These are phyloP conservation scores for Forbesichthys agassizii DNA, from an alignment of 2,113 vertebrate species.

Conservation along the genomic window DNA sequence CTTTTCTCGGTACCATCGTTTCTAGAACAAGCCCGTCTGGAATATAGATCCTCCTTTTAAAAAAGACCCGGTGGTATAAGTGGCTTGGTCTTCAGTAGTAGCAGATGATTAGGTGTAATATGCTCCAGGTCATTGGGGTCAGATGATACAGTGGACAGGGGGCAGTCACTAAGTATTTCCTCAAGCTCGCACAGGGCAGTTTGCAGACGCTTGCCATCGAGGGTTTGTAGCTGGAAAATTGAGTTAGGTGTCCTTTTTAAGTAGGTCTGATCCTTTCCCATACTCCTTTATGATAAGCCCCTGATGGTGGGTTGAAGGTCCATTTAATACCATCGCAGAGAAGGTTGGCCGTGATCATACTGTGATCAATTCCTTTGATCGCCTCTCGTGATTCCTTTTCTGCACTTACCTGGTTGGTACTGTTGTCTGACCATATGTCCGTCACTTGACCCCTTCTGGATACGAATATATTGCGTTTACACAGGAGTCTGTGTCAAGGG, in stretches of 20 bases:
- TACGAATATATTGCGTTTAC: background rate
- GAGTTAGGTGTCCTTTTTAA: background rate
- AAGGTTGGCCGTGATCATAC: background rate
- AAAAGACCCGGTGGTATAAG: background rate
- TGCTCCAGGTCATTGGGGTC: no score
- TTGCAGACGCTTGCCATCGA: background rate
- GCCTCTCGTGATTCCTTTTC: background rate
- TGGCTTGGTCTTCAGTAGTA: background rate
- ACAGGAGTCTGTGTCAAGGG: background rate
- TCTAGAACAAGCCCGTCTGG: no score
- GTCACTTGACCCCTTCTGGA: background rate
- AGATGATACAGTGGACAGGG: background rate
- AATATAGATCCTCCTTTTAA: background rate
- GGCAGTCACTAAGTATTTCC: background rate
- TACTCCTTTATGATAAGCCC: background rate
- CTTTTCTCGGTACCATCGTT: no score
- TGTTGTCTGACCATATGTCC: background rate
- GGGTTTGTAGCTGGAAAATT: background rate
- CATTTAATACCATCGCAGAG: background rate
- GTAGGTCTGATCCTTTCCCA: background rate
- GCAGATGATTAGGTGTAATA: background rate
- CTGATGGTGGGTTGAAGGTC: background rate
- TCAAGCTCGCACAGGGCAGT: background rate
- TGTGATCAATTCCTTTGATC: background rate
- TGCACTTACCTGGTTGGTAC: background rate